A percentile compares a stretch with the other conserved stretches of the same genome.
Conservation (phyloP, 2,797 vertebrate genomes). For the Miichthys miiuy region DNA sequence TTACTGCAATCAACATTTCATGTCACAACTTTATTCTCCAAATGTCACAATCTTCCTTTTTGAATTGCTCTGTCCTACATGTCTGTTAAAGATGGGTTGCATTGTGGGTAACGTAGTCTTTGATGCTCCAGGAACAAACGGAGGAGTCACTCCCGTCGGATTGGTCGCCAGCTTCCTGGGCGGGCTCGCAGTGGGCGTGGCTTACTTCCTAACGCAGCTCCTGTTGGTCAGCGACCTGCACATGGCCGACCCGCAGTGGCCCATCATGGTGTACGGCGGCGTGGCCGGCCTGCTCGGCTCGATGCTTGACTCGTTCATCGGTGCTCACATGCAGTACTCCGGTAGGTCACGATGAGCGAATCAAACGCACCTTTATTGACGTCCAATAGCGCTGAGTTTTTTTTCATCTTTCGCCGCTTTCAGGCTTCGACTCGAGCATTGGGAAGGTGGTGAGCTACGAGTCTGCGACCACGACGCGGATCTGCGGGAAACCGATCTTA, state of each 20-base stretch:
- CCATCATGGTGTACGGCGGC: slow-evolving; percentile 90
- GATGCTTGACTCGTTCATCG: slow-evolving; percentile 94
- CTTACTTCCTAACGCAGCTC: slow-evolving; percentile 91
- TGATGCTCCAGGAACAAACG: slow-evolving; percentile 91
- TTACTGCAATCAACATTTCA: no score
- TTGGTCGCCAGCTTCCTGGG: slow-evolving; percentile 91
- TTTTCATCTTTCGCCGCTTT: neutral
- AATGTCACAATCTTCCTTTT: no score
- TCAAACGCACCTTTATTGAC: no score
- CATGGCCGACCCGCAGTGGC: slow-evolving; percentile 93
- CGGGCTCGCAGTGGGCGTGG: slow-evolving; percentile 87
- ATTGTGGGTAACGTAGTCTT: neutral
- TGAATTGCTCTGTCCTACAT: no score
- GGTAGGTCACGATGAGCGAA: slow-evolving; percentile 75
- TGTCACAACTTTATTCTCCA: no score
- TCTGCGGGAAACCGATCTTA: slow-evolving; percentile 94
- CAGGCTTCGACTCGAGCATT: slow-evolving; percentile 91
- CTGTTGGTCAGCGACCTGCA: slow-evolving; percentile 90
- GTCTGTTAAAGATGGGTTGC: no score
- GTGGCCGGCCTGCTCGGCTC: slow-evolving; percentile 93
- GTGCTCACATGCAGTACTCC: slow-evolving; percentile 95
- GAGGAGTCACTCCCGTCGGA: slow-evolving; percentile 91
- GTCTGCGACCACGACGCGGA: slow-evolving; percentile 84
- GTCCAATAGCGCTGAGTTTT: no score
- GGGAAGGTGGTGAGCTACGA: slow-evolving; percentile 92